These are phyloP conservation scores for Rhincodon typus DNA, from an alignment of 2,797 vertebrate genomes.

Conservation along the genomic window DNA sequence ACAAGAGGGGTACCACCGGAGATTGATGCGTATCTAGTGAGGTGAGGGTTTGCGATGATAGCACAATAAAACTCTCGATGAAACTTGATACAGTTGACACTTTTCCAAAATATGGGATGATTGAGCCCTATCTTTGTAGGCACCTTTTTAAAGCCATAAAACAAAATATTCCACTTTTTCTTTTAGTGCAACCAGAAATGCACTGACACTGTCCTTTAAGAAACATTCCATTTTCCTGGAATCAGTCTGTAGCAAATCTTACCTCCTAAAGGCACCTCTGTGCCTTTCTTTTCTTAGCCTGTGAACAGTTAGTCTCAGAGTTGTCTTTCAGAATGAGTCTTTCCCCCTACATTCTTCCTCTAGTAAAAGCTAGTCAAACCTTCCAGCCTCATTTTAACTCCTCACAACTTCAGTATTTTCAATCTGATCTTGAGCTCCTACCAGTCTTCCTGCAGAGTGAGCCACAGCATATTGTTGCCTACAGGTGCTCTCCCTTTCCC, in stretches of 20 bases:
- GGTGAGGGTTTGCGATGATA: too few relatives aligned
- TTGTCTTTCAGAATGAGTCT: background rate
- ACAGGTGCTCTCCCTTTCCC: background rate
- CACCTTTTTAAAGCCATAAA: background rate
- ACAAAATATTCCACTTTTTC: background rate
- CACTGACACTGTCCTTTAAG: background rate
- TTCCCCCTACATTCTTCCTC: background rate
- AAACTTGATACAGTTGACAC: too few relatives aligned
- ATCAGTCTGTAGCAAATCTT: background rate
- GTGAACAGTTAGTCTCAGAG: background rate
- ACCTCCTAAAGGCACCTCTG: background rate
- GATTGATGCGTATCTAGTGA: too few relatives aligned
- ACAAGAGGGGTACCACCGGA: too few relatives aligned
- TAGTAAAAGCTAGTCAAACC: background rate
- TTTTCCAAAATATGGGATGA: too few relatives aligned
- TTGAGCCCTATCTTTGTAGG: background rate
- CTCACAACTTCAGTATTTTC: background rate
- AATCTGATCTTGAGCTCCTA: background rate
- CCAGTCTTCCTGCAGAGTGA: background rate
- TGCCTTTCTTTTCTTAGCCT: background rate
- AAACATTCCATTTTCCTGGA: background rate
- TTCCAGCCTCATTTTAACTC: background rate
- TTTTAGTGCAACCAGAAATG: background rate
- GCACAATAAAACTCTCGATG: too few relatives aligned
- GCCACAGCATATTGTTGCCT: background rate